Evolutionary conservation across 2,797 vertebrate species (phyloP).

Genomic region (Thripadectes ignobilis): DNA sequence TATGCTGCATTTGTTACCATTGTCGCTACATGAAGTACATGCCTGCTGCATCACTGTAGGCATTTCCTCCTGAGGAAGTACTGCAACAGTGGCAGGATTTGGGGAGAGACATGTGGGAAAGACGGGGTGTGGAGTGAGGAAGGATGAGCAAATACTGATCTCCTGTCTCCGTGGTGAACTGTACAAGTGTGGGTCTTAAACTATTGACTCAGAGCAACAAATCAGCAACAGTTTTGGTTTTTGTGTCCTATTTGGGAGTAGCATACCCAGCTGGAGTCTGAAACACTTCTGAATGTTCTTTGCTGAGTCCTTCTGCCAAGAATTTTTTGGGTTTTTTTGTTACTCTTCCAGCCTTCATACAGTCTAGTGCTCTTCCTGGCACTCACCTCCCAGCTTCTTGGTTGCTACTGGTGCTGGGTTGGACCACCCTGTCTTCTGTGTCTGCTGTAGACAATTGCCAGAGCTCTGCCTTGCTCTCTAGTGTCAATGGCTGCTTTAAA

Average conservation of each 20-base stretch:
- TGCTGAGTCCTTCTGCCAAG: neutral
- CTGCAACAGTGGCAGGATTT: neutral
- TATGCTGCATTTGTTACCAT: neutral
- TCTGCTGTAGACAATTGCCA: neutral
- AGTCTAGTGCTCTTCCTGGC: constrained; percentile 48
- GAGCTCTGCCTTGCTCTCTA: neutral
- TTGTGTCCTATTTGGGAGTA: neutral
- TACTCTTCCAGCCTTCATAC: neutral
- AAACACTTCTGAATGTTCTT: constrained; percentile 13
- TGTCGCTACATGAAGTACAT: neutral
- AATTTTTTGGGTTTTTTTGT: constrained; percentile 1
- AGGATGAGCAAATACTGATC: neutral
- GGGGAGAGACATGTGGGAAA: neutral
- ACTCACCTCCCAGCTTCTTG: neutral
- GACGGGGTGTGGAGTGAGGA: neutral
- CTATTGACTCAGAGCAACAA: neutral
- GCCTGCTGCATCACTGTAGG: neutral
- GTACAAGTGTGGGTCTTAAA: neutral
- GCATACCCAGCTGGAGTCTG: constrained; percentile 18
- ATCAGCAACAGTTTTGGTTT: neutral
- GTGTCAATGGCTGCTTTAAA: neutral
- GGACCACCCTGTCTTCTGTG: neutral
- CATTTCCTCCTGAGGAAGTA: neutral
- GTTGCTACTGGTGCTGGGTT: neutral
- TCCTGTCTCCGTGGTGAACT: neutral